Base-by-base conservation (phyloP, 2,797 vertebrate genomes). In the Danio jaintianensis region DNA sequence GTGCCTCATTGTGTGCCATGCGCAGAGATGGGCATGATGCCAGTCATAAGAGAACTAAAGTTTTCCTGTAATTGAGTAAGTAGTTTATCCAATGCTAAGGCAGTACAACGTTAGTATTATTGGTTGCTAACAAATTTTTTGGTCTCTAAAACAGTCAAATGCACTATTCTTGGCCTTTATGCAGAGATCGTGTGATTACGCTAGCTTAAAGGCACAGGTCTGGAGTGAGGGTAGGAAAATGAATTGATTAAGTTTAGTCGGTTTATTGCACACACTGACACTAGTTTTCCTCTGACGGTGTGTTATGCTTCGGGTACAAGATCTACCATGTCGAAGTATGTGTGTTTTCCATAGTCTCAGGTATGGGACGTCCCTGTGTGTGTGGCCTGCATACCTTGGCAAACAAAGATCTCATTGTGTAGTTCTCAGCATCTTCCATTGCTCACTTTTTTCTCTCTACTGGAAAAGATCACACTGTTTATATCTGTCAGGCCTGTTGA, bases 1-100 rank as follows among this genome's bases (percentile, higher is more conserved):
- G 59, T 66, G 20, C 62, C 43, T 68, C 55, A 86, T 87, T 85
- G 86, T 86, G 81, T 79, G 73, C 76, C 83, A 80, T 88, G 80
- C 71, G 70, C 62, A 12, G 62, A 74, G 55, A 63, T 68, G 38
- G 80, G 83, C 82, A 80, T 38, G 18, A 56, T 52, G 83, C 84
- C 86, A 85, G 62, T 22, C 16, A 5, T 47, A 22, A 74, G 76
- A 70, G 59, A 81, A 82, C 68, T 50, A 52, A 64, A 11, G 47
- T 69, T 83, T 83, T 88, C 78, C 83, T 86, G 70, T 45, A 15
- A 83, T 85, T 85, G 40, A 83, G 20, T 36, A 72, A 80, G 58
- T n/a, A 38, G 68, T 56, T 55, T 70, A 50, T 22, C 15, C 52
- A n/a, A 59, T 75, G 58, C 52, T 56, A 81, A 83, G 58, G 38